Evolutionary conservation across 2,888 invertebrate genomes (phyloP).

Genomic region (Stegophylla sp.): DNA sequence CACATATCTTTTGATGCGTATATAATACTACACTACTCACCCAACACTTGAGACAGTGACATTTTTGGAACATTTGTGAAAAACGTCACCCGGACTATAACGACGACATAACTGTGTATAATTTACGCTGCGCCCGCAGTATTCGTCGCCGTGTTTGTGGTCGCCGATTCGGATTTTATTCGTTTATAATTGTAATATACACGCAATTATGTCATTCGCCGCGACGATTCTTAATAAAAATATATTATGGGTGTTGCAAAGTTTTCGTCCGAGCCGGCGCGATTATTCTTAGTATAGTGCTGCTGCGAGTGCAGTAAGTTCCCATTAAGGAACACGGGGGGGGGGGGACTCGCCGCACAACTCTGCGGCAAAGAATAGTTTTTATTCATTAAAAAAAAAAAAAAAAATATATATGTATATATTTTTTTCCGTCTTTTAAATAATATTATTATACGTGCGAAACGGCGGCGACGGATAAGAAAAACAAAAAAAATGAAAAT

Average conservation of each 20-base stretch:
- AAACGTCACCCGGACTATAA: no score
- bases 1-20: no score
- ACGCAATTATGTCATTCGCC: not conserved
- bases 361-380: not conserved
- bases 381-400: slow-evolving; percentile 22
- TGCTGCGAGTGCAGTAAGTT: slow-evolving; percentile 16
- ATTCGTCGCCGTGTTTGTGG: no score
- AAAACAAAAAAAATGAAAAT: not conserved
- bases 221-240: not conserved
- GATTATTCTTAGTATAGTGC: not conserved
- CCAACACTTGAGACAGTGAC: no score
- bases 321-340: slow-evolving; percentile 9
- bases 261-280: not conserved
- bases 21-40: no score
- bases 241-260: not conserved
- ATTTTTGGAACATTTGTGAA: no score
- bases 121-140: no score
- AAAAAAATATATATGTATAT: no score
- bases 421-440: not conserved
- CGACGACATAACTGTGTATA: no score
- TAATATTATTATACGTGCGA: no score
- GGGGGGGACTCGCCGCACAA: not conserved
- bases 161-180: no score
- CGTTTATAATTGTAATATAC: no score
- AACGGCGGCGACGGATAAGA: not conserved